Base-by-base conservation (phyloP, 2,888 invertebrate species). In the Hipparchia semele region DNA sequence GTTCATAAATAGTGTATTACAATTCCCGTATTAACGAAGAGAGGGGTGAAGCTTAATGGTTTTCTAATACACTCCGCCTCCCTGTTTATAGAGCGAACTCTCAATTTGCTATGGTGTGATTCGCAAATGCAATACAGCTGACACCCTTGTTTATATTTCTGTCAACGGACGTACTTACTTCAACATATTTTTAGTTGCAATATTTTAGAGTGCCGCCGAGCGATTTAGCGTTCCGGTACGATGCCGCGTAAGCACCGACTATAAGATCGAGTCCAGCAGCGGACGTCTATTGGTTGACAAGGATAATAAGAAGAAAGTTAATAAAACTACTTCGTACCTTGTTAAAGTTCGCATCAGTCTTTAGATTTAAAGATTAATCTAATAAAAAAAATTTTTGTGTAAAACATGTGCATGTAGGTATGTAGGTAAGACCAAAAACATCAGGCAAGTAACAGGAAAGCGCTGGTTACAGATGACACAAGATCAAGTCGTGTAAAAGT, bases 71-170 rank as follows among this genome's bases (percentile, higher is more conserved):
- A 89, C 85, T 86, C 82, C 85, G 81, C 86, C 86, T 86, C 84
- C 78, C 82, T 83, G 81, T 87, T 87, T 84, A 81, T 79, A 79
- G 79, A 79, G 79, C 77, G 87, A 85, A 84, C 84, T 86, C 84
- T 87, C 87, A 92, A 92, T 92, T 92, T 91, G 90, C 88, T 89
- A 78, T 84, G 87, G 90, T 83, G 86, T 88, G 89, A 91, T 90
- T 90, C 86, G 87, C 89, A 88, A 90, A 89, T 86, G 87, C 75
- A 73, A 74, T 75, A 69, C 77, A 76, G 75, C 78, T 74, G 77
- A 73, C 78, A 79, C 87, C 87, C 87, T 86, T 90, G 87, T 91
- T 90, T 91, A 84, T 86, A 82, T 84, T 83, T 83, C 81, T 79
- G 81, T 80, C 72, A 69, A 71, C n/a, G 70, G 67, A 73, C 39